These are phyloP conservation scores for Netelia fuscicornis DNA, from an alignment of 2,888 invertebrate species.

Conservation along the genomic window DNA sequence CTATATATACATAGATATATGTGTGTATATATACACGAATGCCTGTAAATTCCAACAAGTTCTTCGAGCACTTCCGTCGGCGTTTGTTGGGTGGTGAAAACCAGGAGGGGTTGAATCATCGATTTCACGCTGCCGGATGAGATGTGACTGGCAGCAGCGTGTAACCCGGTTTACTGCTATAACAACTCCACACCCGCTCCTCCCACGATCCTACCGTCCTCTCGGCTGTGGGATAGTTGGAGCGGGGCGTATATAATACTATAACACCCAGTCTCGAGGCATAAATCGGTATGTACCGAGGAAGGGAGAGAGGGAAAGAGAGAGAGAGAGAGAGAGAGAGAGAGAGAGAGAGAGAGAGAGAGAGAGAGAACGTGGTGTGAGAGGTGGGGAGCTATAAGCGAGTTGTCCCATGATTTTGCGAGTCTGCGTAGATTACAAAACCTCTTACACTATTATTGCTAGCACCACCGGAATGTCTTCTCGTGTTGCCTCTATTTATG, in stretches of 20 bases:
- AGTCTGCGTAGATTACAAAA: constrained; percentile 54
- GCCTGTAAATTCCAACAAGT: constrained; percentile 65
- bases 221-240: constrained; percentile 21
- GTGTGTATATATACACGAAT: not conserved
- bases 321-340: constrained; percentile 31
- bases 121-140: constrained; percentile 67
- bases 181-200: constrained; percentile 44
- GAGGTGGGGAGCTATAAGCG: constrained; percentile 3
- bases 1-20: constrained; percentile 3
- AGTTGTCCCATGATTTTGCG: constrained; percentile 35
- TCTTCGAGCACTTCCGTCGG: constrained; percentile 61
- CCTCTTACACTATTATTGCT: constrained; percentile 42
- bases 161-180: constrained; percentile 65
- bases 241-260: constrained; percentile 34
- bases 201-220: not conserved
- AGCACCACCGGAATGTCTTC: constrained; percentile 2
- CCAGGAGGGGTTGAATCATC: constrained; percentile 58
- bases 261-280: constrained; percentile 24
- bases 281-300: constrained; percentile 42
- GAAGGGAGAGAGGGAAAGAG: not conserved
- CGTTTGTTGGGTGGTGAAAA: constrained; percentile 36
- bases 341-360: constrained; percentile 30
- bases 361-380: constrained; percentile 8
- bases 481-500: constrained; percentile 28
- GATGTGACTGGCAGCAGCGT: constrained; percentile 65